These are phyloP conservation scores for Nemapogon koenigi DNA, from an alignment of 2,888 invertebrate species.

Conservation along the genomic window DNA sequence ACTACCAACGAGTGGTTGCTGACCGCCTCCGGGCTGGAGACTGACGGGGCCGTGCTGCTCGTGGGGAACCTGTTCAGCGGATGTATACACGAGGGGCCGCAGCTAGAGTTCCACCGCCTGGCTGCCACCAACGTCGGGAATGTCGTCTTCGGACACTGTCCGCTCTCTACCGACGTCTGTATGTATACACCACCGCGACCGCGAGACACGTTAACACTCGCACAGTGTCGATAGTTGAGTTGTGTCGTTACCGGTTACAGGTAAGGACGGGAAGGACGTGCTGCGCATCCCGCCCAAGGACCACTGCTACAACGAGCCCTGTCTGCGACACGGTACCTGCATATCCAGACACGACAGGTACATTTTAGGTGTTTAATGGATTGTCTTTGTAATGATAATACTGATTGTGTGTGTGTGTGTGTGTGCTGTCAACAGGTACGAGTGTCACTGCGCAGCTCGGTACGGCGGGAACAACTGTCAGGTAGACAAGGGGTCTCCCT, in stretches of 20 bases:
- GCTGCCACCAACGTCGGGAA: slow-evolving; percentile 69
- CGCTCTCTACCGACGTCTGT: slow-evolving; percentile 76
- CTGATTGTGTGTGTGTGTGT: background rate
- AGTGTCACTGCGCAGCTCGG: slow-evolving; percentile 83
- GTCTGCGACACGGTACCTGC: slow-evolving; percentile 83
- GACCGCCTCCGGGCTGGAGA: slow-evolving; percentile 73
- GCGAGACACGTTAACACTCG: background rate
- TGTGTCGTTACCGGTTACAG: slow-evolving; percentile 26
- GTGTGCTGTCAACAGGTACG: slow-evolving; percentile 57
- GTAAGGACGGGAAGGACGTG: slow-evolving; percentile 59
- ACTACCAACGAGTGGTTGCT: slow-evolving; percentile 79
- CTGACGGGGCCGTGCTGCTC: slow-evolving; percentile 74
- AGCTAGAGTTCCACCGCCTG: slow-evolving; percentile 77
- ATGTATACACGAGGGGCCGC: slow-evolving; percentile 87
- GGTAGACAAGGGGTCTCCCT: slow-evolving; percentile 79
- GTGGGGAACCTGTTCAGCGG: slow-evolving; percentile 84
- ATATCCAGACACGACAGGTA: slow-evolving; percentile 73
- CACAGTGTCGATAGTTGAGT: background rate
- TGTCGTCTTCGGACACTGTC: slow-evolving; percentile 78
- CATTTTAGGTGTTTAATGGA: slow-evolving; percentile 2
- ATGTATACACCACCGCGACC: slow-evolving; percentile 36
- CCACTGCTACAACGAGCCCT: slow-evolving; percentile 80
- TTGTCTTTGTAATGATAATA: background rate
- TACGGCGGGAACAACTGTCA: slow-evolving; percentile 90
- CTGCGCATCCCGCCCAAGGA: slow-evolving; percentile 66